Evolutionary conservation across 2,113 vertebrate species (phyloP).

Genomic region (Tetrax tetrax): DNA sequence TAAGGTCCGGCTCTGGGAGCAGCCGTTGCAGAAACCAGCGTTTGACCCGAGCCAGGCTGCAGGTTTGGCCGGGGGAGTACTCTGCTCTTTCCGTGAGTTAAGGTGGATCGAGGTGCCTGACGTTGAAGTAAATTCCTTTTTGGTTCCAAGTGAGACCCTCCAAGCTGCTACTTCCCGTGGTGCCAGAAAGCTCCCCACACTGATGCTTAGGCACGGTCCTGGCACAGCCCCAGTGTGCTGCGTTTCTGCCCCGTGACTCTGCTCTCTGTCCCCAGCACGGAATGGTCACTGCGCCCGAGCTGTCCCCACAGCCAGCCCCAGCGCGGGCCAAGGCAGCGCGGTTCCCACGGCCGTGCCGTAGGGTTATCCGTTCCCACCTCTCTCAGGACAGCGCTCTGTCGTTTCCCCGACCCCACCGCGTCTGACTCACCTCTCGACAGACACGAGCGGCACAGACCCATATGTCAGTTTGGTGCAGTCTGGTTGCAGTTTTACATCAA

Average conservation of each 20-base stretch:
- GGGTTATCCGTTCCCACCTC: not conserved
- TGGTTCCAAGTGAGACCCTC: not conserved
- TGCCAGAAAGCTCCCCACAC: not conserved
- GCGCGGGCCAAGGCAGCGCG: rapidly evolving
- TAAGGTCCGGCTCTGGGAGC: not conserved
- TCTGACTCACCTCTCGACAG: not conserved
- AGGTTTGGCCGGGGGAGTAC: not conserved
- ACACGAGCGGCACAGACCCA: rapidly evolving
- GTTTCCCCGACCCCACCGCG: not conserved
- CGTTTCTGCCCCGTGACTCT: not conserved
- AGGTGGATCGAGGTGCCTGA: not conserved
- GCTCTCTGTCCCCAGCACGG: no score
- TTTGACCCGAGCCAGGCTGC: not conserved
- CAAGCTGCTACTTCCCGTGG: not conserved
- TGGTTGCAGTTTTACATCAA: not conserved
- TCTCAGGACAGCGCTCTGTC: not conserved
- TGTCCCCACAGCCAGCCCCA: not conserved
- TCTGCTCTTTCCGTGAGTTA: not conserved
- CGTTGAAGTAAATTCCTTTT: not conserved
- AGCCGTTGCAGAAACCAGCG: not conserved
- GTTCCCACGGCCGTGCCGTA: rapidly evolving
- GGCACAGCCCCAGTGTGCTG: not conserved
- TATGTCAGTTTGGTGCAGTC: not conserved
- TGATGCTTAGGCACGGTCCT: rapidly evolving
- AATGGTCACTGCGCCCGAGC: rapidly evolving